A percentile compares a stretch with the other conserved stretches of the same genome.
These are phyloP conservation scores for Onychostruthus taczanowskii DNA, from an alignment of 2,113 vertebrate genomes.

Conservation along the genomic window DNA sequence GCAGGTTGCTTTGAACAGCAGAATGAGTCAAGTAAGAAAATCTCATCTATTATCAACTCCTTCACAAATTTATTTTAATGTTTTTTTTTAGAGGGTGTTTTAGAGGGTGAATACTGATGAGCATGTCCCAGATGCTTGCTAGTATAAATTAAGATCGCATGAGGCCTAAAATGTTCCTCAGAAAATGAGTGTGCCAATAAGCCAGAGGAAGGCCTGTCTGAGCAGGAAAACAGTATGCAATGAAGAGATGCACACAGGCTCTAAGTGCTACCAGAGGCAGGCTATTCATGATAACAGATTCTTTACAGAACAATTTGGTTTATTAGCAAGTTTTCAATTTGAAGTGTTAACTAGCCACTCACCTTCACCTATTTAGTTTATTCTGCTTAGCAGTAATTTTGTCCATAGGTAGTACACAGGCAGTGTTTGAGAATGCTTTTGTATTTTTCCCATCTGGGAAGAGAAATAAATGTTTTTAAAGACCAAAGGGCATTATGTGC, in stretches of 20 bases:
- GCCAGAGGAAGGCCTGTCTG: background rate
- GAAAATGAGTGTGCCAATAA: background rate
- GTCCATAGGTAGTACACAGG: background rate
- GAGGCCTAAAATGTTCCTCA: background rate
- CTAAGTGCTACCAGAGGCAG: background rate
- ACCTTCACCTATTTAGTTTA: background rate
- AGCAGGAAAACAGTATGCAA: background rate
- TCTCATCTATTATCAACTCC: background rate
- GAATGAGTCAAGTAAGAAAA: background rate
- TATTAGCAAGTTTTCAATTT: background rate
- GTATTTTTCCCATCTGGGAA: background rate
- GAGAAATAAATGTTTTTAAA: background rate
- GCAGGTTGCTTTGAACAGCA: background rate
- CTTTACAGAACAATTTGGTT: background rate
- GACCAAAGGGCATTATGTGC: background rate
- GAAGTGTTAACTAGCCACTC: rapidly evolving
- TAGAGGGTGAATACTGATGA: background rate
- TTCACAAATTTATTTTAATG: background rate
- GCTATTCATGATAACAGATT: background rate
- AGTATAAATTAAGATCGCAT: background rate
- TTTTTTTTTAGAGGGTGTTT: background rate
- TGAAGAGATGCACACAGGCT: background rate
- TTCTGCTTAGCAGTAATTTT: background rate
- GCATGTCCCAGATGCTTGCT: background rate
- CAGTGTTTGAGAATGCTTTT: background rate